Percentiles rank a stretch among this genome's conserved stretches.
Evolutionary conservation across 2,113 vertebrate species (phyloP).

Genomic region (Scortum barcoo): DNA sequence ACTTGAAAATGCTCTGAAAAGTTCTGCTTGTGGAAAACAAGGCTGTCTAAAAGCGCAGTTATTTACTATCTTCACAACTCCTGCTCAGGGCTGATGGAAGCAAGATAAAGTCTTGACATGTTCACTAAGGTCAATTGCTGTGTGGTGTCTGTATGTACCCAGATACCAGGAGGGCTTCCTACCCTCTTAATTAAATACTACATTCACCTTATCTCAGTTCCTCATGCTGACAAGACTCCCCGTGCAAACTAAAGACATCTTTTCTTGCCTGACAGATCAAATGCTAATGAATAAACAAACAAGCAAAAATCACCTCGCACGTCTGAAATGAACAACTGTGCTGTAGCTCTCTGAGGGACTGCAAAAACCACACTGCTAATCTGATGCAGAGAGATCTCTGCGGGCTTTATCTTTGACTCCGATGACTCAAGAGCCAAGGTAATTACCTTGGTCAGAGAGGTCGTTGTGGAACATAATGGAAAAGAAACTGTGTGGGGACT

Average conservation of each 20-base stretch:
- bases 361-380: conserved; percentile 57
- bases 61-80: conserved; percentile 68
- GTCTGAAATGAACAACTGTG: conserved; percentile 52
- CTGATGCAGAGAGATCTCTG: conserved; percentile 67
- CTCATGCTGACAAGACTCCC: conserved; percentile 70
- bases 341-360: conserved; percentile 43
- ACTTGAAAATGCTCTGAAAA: conserved; percentile 22
- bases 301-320: conserved; percentile 48
- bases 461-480: conserved; percentile 66
- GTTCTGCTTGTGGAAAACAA: conserved; percentile 49
- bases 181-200: conserved; percentile 80
- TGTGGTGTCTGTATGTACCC: conserved; percentile 65
- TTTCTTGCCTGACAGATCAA: conserved; percentile 64
- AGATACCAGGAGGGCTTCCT: conserved; percentile 70
- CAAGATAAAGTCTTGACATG: conserved; percentile 79
- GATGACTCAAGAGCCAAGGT: conserved; percentile 68
- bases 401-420: conserved; percentile 68
- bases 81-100: conserved; percentile 70
- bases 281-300: conserved; percentile 76
- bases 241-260: conserved; percentile 68
- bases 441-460: conserved; percentile 79
- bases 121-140: conserved; percentile 78
- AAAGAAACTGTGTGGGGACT: conserved; percentile 62
- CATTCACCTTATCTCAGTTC: conserved; percentile 73
- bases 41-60: conserved; percentile 51